Percentiles rank a stretch among this genome's conserved stretches.
phyloP scores from a whole-genome alignment of 2,888 invertebrate genomes.

The Fragum sueziense region DNA sequence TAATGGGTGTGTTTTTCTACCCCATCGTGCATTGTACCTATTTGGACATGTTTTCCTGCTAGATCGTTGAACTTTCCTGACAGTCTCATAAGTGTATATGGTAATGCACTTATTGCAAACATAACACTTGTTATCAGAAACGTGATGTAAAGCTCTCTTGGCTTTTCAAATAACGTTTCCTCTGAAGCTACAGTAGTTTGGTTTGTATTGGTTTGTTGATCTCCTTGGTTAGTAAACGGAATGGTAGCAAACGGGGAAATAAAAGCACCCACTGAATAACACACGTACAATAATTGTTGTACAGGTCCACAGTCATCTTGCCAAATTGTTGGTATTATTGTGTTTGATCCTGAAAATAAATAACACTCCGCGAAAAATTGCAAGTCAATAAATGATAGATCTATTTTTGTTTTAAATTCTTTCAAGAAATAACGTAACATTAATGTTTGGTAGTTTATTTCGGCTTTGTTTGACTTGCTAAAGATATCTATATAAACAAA shows the following conservation, averaged over 20 bases:
- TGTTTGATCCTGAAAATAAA: background rate
- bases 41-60: too few relatives aligned
- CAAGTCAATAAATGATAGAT: too few relatives aligned
- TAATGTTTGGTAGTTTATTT: too few relatives aligned
- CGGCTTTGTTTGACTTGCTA: too few relatives aligned
- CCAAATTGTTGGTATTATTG: background rate
- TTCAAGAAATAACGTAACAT: too few relatives aligned
- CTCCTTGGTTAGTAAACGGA: background rate
- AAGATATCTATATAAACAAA: too few relatives aligned
- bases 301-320: background rate
- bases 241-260: background rate
- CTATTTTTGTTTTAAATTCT: too few relatives aligned
- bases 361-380: too few relatives aligned
- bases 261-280: background rate
- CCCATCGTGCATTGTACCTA: background rate
- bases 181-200: background rate
- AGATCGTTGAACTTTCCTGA: background rate
- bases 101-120: background rate
- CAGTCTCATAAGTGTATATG: background rate
- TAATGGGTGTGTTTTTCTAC: background rate
- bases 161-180: background rate
- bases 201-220: background rate
- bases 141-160: background rate
- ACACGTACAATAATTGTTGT: background rate
- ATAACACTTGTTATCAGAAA: background rate